phyloP scores from a whole-genome alignment of 2,888 invertebrate species.

The Reticulitermes lucifugus region DNA sequence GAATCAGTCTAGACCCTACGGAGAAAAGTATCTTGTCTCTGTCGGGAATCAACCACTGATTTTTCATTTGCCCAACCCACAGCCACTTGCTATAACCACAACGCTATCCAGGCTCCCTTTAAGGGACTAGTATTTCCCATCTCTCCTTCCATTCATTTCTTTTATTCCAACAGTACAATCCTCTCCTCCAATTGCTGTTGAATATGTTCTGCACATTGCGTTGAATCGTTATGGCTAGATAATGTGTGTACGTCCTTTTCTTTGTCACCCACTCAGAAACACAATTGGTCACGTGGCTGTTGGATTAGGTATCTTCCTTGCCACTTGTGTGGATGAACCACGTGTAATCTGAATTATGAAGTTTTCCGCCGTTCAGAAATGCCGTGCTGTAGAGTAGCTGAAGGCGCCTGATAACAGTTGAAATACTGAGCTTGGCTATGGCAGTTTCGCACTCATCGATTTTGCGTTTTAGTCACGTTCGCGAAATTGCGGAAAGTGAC shows the following conservation, averaged over 20 bases:
- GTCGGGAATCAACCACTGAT: too few relatives aligned
- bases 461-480: too few relatives aligned
- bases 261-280: slow-evolving; percentile 29
- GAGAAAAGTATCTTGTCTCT: too few relatives aligned
- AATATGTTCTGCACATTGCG: slow-evolving; percentile 7
- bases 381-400: neutral
- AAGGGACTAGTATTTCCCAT: too few relatives aligned
- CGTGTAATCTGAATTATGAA: slow-evolving; percentile 2
- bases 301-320: neutral
- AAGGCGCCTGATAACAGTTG: neutral
- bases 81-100: too few relatives aligned
- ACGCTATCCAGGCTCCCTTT: too few relatives aligned
- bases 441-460: neutral
- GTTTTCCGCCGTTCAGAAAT: neutral
- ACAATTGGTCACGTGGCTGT: slow-evolving; percentile 16
- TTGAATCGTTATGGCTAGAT: neutral
- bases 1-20: too few relatives aligned
- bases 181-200: neutral
- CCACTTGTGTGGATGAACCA: neutral
- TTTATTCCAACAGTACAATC: neutral
- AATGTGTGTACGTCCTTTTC: neutral
- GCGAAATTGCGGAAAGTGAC: too few relatives aligned
- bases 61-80: too few relatives aligned
- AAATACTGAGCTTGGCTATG: neutral
- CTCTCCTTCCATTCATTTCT: neutral